A percentile compares a stretch with the other conserved stretches of the same genome.
phyloP scores from a whole-genome alignment of 2,797 vertebrate genomes.

The Pantherophis vulpinus region DNA sequence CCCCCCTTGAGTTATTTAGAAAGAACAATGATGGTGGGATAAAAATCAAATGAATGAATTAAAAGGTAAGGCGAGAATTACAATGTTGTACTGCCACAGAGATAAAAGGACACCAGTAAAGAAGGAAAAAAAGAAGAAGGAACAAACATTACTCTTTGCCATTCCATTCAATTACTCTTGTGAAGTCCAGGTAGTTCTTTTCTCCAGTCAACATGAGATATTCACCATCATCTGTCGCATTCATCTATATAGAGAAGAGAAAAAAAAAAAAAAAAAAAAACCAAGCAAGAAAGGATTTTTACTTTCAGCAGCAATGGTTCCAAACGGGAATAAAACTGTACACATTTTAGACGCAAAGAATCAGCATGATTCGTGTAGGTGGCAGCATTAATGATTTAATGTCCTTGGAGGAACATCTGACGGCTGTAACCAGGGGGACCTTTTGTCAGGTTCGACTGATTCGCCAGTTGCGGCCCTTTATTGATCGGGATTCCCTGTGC shows the following conservation, averaged over 20 bases:
- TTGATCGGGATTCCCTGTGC: too few relatives aligned
- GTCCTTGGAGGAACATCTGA: too few relatives aligned
- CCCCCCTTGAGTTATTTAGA: neutral
- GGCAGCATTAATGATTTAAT: neutral
- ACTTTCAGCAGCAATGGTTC: neutral
- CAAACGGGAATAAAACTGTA: rapidly evolving
- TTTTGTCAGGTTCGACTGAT: too few relatives aligned
- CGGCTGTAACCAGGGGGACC: too few relatives aligned
- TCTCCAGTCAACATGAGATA: constrained; percentile 88
- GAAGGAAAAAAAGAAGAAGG: neutral
- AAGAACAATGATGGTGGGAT: neutral
- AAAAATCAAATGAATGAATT: neutral
- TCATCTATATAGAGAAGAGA: constrained; percentile 73
- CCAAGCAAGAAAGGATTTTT: neutral
- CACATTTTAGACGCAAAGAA: neutral
- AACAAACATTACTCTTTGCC: constrained; percentile 78
- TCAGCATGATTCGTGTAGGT: neutral
- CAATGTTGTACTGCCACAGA: neutral
- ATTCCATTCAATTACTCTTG: constrained; percentile 86
- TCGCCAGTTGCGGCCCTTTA: too few relatives aligned
- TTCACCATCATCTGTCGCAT: constrained; percentile 86
- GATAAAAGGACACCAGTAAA: neutral
- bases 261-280: neutral
- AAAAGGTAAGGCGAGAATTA: neutral
- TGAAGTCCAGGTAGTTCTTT: constrained; percentile 84